phyloP scores from a whole-genome alignment of 1,140 invertebrate species.

The Papilio helenus region DNA sequence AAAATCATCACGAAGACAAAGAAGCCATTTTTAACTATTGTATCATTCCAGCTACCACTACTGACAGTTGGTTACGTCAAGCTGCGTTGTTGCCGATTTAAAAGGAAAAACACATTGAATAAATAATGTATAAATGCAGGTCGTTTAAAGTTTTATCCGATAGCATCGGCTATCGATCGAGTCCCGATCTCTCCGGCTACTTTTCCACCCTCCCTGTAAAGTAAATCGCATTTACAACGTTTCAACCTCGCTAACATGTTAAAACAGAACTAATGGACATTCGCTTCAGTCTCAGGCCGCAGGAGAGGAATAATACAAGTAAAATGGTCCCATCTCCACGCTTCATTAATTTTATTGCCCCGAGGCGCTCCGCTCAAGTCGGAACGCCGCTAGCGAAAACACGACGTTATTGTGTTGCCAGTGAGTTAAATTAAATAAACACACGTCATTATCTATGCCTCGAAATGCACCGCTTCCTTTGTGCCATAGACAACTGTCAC shows the following conservation, averaged over 20 bases:
- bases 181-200: slow-evolving; percentile 72
- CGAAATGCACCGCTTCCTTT: slow-evolving; percentile 68
- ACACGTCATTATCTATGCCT: slow-evolving; percentile 73
- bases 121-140: slow-evolving; percentile 36
- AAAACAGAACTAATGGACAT: slow-evolving; percentile 84
- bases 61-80: background rate
- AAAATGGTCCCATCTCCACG: slow-evolving; percentile 83
- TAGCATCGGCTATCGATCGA: slow-evolving; percentile 71
- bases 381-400: slow-evolving; percentile 73
- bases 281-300: slow-evolving; percentile 81
- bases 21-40: background rate
- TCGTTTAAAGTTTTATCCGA: slow-evolving; percentile 50
- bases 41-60: background rate
- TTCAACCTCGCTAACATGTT: slow-evolving; percentile 83
- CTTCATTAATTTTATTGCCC: slow-evolving; percentile 83
- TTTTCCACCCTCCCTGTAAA: slow-evolving; percentile 79
- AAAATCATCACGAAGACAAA: background rate
- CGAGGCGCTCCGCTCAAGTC: slow-evolving; percentile 75
- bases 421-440: slow-evolving; percentile 81
- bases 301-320: slow-evolving; percentile 83
- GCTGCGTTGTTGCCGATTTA: background rate
- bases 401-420: slow-evolving; percentile 76
- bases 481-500: slow-evolving; percentile 77
- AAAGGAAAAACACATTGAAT: background rate
- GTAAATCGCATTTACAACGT: slow-evolving; percentile 82